These are phyloP conservation scores for Heliangelus exortis DNA, from an alignment of 2,797 vertebrate species.

Conservation along the genomic window DNA sequence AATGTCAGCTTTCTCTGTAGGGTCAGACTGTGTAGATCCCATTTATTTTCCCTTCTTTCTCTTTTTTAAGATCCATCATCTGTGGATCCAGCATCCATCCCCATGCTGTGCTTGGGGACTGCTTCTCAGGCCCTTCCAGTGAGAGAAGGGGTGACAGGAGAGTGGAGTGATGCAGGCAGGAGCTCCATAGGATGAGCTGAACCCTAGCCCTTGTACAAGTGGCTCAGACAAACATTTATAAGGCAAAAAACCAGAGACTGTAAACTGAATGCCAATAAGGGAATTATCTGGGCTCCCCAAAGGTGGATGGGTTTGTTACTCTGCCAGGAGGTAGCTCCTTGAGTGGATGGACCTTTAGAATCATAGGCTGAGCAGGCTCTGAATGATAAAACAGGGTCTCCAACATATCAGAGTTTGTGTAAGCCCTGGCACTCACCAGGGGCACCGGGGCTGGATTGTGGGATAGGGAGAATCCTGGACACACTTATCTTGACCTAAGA, in stretches of 20 bases:
- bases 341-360: background rate
- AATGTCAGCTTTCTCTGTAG: background rate
- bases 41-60: background rate
- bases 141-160: background rate
- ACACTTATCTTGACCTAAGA: background rate
- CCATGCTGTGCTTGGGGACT: background rate
- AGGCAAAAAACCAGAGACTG: background rate
- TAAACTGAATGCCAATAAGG: background rate
- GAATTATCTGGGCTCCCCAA: background rate
- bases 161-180: too few species aligned
- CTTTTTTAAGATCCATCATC: background rate
- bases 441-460: background rate
- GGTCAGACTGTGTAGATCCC: background rate
- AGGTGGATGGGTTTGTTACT: background rate
- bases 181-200: background rate
- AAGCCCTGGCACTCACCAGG: background rate
- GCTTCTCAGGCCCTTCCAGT: background rate
- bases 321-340: background rate
- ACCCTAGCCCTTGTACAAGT: background rate
- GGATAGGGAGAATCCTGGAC: background rate
- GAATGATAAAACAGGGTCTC: background rate
- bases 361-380: background rate
- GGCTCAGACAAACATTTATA: background rate
- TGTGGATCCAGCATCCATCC: too few species aligned
- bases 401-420: background rate